Conservation (phyloP, 2,113 vertebrate species). For the Crotalus tigris region DNA sequence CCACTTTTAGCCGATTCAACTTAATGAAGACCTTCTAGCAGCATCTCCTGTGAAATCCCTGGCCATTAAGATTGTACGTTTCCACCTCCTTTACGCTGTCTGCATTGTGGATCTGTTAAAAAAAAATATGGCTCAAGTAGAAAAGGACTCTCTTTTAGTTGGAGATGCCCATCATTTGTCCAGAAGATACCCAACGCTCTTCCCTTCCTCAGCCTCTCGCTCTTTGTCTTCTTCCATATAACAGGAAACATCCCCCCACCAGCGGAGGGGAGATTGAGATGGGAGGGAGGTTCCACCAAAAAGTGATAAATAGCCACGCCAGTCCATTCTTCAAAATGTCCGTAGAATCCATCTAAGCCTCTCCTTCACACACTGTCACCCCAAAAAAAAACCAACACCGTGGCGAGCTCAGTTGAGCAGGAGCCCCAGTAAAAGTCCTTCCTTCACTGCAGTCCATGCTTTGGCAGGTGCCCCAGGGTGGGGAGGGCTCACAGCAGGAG, state of each 20-base stretch:
- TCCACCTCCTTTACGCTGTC: background rate
- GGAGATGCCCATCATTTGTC: background rate
- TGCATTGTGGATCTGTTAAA: background rate
- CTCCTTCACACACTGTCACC: background rate
- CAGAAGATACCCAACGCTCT: too few species aligned
- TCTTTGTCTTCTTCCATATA: background rate
- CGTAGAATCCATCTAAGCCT: background rate
- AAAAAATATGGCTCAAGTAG: background rate
- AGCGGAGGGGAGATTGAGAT: too few species aligned
- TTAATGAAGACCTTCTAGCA: background rate
- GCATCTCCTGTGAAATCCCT: background rate
- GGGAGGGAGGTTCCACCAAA: background rate
- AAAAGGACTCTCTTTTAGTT: too few species aligned
- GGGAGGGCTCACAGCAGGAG: rapidly evolving
- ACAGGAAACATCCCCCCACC: background rate
- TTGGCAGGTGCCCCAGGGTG: background rate
- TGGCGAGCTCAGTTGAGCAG: background rate
- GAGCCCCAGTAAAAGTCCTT: background rate
- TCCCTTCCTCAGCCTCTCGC: background rate
- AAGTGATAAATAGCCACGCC: background rate
- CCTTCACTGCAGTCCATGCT: background rate
- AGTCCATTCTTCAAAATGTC: too few species aligned
- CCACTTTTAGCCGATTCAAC: background rate
- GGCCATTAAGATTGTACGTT: background rate
- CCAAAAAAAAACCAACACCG: background rate